These are phyloP conservation scores for Thymelicus lineola DNA, from an alignment of 2,888 invertebrate genomes.

Conservation along the genomic window DNA sequence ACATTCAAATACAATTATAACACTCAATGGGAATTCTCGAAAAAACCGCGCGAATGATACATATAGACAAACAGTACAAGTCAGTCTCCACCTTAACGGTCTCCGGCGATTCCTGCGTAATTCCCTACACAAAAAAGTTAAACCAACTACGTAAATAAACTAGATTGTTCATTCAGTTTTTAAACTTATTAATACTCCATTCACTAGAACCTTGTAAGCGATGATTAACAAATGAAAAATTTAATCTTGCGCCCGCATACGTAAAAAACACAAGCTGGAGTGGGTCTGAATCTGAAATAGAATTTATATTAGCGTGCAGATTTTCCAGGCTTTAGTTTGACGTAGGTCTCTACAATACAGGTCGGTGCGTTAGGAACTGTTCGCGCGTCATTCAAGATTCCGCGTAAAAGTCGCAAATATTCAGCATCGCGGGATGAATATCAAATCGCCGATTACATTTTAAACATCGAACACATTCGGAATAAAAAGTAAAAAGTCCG, in stretches of 20 bases:
- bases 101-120: background rate
- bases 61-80: too few relatives aligned
- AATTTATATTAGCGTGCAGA: constrained; percentile 1
- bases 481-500: constrained; percentile 74
- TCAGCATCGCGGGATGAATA: constrained; percentile 44
- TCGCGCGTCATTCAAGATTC: constrained; percentile 38
- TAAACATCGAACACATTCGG: constrained; percentile 54
- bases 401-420: constrained; percentile 37
- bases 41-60: too few relatives aligned
- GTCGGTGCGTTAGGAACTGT: constrained; percentile 7
- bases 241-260: constrained; percentile 1
- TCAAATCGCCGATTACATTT: constrained; percentile 49
- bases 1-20: too few relatives aligned
- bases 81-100: too few relatives aligned
- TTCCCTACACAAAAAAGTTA: background rate
- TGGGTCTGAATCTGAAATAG: constrained; percentile 9
- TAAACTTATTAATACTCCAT: constrained; percentile 2
- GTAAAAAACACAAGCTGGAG: constrained; percentile 11
- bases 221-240: constrained; percentile 29
- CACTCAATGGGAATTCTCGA: too few relatives aligned
- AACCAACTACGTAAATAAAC: background rate
- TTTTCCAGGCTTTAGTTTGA: constrained; percentile 5
- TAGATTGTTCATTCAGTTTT: background rate
- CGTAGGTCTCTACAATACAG: background rate
- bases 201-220: constrained; percentile 18